A percentile compares a stretch with the other conserved stretches of the same genome.
Evolutionary conservation across 2,888 invertebrate species (phyloP).

Genomic region (Parapristionchus giblindavisi): DNA sequence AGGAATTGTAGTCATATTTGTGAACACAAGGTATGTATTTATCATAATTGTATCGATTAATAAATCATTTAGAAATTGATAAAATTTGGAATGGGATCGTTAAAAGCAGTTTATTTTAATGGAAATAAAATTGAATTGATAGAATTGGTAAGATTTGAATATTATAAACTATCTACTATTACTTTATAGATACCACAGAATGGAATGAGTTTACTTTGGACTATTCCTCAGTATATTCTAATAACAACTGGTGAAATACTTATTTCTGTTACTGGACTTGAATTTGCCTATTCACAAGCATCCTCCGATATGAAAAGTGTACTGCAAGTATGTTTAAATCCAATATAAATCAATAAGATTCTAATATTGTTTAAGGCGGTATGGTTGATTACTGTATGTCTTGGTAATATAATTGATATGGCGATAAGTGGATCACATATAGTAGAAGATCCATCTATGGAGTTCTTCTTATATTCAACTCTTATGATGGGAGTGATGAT

Average conservation of each 20-base stretch:
- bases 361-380: conserved; percentile 83
- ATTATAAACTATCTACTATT: neutral
- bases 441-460: conserved; percentile 62
- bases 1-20: conserved; percentile 42
- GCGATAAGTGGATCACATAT: conserved; percentile 75
- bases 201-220: conserved; percentile 71
- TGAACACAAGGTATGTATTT: neutral
- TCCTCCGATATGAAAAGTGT: conserved; percentile 93
- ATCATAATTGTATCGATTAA: neutral
- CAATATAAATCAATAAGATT: too few species aligned
- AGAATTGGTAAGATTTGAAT: neutral
- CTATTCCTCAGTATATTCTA: conserved; percentile 89
- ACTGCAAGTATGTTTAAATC: conserved; percentile 71
- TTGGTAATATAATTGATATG: conserved; percentile 92
- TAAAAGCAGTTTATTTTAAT: neutral
- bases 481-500: conserved; percentile 66
- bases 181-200: conserved; percentile 57
- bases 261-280: conserved; percentile 93
- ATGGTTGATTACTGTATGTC: conserved; percentile 90
- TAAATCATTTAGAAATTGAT: neutral
- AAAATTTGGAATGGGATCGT: conserved; percentile 16
- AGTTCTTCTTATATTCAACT: conserved; percentile 69
- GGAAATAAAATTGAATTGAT: neutral
- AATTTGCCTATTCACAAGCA: conserved; percentile 90
- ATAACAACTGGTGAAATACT: conserved; percentile 91